phyloP scores from a whole-genome alignment of 2,113 vertebrate genomes.

The Poeciliopsis occidentalis region DNA sequence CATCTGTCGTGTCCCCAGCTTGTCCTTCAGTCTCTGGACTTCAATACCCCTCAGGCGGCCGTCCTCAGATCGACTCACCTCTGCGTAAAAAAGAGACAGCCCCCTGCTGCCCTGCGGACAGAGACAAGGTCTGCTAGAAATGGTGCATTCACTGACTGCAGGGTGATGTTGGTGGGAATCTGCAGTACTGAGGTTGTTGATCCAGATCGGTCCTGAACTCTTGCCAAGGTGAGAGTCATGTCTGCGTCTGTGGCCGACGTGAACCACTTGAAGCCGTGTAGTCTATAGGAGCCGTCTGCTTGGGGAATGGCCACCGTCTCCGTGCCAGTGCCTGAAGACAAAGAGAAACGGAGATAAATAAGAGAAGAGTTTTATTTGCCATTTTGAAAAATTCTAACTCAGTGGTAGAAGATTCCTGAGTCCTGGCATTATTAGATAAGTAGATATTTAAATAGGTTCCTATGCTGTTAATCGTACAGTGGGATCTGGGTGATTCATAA shows the following conservation, averaged over 20 bases:
- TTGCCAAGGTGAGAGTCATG: constrained; percentile 85
- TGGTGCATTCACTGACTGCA: neutral
- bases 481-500: neutral
- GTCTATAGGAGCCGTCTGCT: constrained; percentile 80
- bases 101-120: constrained; percentile 81
- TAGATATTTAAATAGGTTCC: neutral
- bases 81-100: constrained; percentile 87
- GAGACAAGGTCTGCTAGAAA: neutral
- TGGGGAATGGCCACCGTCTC: constrained; percentile 84
- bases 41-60: constrained; percentile 82
- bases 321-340: constrained; percentile 77
- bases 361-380: neutral
- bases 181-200: constrained; percentile 67
- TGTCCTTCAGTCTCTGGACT: constrained; percentile 88
- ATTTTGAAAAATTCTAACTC: too few species aligned
- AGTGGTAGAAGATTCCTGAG: too few species aligned
- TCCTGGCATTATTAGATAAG: too few species aligned
- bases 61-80: constrained; percentile 74
- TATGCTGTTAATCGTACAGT: neutral
- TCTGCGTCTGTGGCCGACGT: constrained; percentile 88
- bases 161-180: neutral
- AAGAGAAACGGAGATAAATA: neutral
- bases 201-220: constrained; percentile 77
- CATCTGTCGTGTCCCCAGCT: constrained; percentile 87
- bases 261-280: constrained; percentile 90